Base-by-base conservation (phyloP, 2,888 invertebrate species). In the Protophormia terraenovae region DNA sequence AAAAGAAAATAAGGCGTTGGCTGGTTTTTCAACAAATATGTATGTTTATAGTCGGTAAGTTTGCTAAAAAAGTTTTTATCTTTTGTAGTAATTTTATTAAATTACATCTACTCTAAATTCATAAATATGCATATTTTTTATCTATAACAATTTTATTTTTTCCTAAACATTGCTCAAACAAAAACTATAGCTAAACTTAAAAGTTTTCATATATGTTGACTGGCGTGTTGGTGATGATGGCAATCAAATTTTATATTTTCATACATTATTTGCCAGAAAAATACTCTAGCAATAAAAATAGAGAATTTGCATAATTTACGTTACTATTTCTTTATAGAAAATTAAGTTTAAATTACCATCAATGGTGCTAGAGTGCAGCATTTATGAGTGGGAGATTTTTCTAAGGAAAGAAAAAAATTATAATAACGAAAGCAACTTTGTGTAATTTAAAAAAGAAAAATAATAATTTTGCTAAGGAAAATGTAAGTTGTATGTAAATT, bases 281-380 rank as follows among this genome's bases (percentile, higher is more conserved):
- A 16, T 22, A 35, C 29, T 66, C 55, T 1, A 14, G 32, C 22
- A 69, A 71, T 24, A 19, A 67, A 45, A 83, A 38, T 62, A 55
- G 69, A 55, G 69, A 75, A 75, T 84, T 84, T 79, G 67, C 79
- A 75, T 79, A 84, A 83, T 83, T 78, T 73, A 67, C 67, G 45
- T 79, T 72, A 71, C 45, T 64, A 35, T 16, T 66, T 24, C 8
- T 62, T 14, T 73, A 2, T 19, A 22, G 6, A 55, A 47, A 77
- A 58, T 58, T 45, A 77, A 55, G 16, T 22, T 58, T 3, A 76
- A 77, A 77, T 55, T 77, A 24, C 45, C 35, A 14, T 38, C 50
- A 3, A 19, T 78, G 35, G 27, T 47, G 69, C 22, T 22, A 3
- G 35, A 29, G 35, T 41, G 27, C 27, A 55, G n/a, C 19, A 38